Evolutionary conservation across 2,888 invertebrate species (phyloP), one percentile per base, ranked within the genome.

Genomic region (Scaptomyza polygonia): DNA sequence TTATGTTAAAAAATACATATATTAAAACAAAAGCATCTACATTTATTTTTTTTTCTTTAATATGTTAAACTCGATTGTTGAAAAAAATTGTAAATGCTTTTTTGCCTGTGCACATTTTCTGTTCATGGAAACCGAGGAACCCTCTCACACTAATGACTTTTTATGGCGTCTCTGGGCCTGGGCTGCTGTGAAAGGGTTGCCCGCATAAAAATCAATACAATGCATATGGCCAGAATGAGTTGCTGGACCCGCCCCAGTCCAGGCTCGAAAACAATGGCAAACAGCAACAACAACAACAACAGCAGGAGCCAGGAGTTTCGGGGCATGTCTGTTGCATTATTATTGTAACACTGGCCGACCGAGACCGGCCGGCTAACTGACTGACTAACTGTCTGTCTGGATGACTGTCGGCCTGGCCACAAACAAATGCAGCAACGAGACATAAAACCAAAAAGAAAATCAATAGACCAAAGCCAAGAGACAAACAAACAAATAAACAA

Each of bases 321-420:
- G 48, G 53, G 16, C 56, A 39, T 86, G 87, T 82, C 77, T 87
- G 68, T 82, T 79, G 83, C 88, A 87, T 82, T 79, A 87, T 87
- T 85, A 85, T 87, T 85, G 82, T 82, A 87, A 82, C 82, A 87
- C 83, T 82, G 87, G 88, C 82, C 88, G 88, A 82, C 87, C 79
- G 70, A 75, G 68, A 62, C 64, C 42, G 36, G 40, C 55, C 51
- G 21, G 21, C 21, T 4, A 4, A 27, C 43, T 43, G 71, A 16
- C 45, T 48, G 64, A 21, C 53, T 51, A 36, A 21, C 63, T 32
- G 9, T 32, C 9, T 11, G 36, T 5, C 27, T 29, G 63, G 27
- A 57, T 56, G 59, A 40, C 54, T 39, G 66, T 53, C 80, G 63
- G 65, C 47, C 67, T 78, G 61, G 64, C 77, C 79, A 62, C 79